Conservation (phyloP, 2,888 invertebrate genomes). For the Lasioglossum calceatum region DNA sequence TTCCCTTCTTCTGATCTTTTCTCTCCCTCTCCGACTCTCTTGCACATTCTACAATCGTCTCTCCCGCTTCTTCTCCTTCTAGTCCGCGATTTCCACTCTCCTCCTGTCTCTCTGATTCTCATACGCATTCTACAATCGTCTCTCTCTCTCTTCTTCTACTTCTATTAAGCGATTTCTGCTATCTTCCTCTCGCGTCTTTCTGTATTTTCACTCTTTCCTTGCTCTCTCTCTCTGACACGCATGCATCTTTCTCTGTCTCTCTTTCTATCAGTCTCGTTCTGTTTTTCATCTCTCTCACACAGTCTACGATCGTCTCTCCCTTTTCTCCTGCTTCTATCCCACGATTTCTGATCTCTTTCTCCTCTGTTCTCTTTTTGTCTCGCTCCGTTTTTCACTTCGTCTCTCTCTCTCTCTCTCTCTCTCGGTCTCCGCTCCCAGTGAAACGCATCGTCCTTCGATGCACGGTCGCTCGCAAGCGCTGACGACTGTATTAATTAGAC, state of each 20-base stretch:
- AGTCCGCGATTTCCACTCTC: constrained; percentile 22
- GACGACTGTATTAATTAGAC: constrained; percentile 67
- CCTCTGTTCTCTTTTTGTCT: not conserved
- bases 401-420: not conserved
- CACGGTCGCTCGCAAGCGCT: constrained; percentile 24
- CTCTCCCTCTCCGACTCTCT: not conserved
- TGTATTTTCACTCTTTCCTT: too few relatives aligned
- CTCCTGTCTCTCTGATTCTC: not conserved
- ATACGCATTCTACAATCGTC: not conserved
- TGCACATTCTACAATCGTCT: not conserved
- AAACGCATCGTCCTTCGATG: constrained; percentile 31
- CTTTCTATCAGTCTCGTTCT: too few relatives aligned
- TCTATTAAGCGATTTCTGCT: constrained; percentile 15
- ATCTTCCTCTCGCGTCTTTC: not conserved
- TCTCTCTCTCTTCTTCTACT: not conserved
- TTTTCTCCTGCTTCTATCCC: not conserved
- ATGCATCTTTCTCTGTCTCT: too few relatives aligned
- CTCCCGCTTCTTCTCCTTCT: constrained; percentile 13
- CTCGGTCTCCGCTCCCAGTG: constrained; percentile 2
- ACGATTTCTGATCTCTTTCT: constrained; percentile 17
- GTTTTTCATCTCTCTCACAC: too few relatives aligned
- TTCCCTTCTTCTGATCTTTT: constrained; percentile 47
- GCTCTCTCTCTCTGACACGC: too few relatives aligned
- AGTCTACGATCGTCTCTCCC: not conserved
- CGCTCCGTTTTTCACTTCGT: not conserved